A percentile compares a stretch with the other conserved stretches of the same genome.
phyloP scores from a whole-genome alignment of 2,888 invertebrate genomes.

The Melipona beecheii region DNA sequence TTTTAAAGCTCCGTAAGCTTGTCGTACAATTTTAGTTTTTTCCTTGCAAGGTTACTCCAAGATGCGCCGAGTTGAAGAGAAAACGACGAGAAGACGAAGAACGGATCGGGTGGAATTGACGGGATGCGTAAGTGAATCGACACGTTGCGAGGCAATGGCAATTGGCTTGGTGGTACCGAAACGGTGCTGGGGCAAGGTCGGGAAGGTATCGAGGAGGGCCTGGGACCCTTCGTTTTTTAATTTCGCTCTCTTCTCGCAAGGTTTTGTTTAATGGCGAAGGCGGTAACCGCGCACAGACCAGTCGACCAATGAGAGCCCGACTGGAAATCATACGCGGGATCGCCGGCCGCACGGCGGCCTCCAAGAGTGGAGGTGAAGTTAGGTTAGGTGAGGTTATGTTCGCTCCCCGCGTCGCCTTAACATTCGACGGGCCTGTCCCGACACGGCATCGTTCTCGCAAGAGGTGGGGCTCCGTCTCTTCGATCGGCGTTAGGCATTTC shows the following conservation, averaged over 20 bases:
- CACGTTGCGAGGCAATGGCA: constrained; percentile 36
- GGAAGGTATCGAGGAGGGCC: constrained; percentile 60
- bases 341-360: constrained; percentile 76
- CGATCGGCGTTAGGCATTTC: constrained; percentile 75
- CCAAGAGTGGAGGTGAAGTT: constrained; percentile 77
- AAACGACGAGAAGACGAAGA: neutral
- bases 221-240: constrained; percentile 70
- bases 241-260: constrained; percentile 65
- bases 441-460: constrained; percentile 74
- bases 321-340: constrained; percentile 83
- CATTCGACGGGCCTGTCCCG: constrained; percentile 82
- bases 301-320: constrained; percentile 78
- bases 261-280: constrained; percentile 78
- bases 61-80: neutral
- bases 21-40: neutral
- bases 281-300: constrained; percentile 73
- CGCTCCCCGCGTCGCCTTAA: constrained; percentile 78
- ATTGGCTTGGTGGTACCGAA: constrained; percentile 46
- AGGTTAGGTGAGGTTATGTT: constrained; percentile 78
- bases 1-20: too few species aligned
- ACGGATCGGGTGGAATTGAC: neutral
- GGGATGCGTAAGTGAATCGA: constrained; percentile 31
- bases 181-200: constrained; percentile 65
- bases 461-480: constrained; percentile 77
- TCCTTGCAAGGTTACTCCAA: neutral